Conservation (phyloP, 2,888 invertebrate species). For the Caradrina clavipalpis region DNA sequence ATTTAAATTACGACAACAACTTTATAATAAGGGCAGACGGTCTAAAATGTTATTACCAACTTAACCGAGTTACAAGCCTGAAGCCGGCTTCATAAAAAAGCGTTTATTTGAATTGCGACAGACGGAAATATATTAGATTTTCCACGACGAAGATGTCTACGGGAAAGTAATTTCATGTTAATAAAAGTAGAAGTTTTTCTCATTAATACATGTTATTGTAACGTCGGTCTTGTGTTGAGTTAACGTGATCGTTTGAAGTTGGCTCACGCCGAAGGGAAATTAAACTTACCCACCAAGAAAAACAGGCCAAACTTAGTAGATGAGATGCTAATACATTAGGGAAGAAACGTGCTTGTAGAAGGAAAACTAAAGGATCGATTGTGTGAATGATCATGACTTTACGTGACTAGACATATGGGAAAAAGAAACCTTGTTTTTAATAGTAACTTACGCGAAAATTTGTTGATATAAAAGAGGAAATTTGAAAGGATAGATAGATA, state of each 20-base stretch:
- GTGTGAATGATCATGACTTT: not conserved
- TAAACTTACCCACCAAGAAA: constrained; percentile 20
- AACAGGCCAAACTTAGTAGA: constrained; percentile 15
- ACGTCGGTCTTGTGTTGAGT: constrained; percentile 23
- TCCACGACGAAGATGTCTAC: constrained; percentile 55
- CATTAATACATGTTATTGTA: constrained; percentile 40
- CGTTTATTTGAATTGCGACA: constrained; percentile 69
- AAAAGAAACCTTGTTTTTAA: too few relatives aligned
- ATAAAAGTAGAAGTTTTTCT: constrained; percentile 49
- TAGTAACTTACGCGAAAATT: too few relatives aligned
- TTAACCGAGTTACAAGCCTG: constrained; percentile 60
- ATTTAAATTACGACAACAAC: constrained; percentile 48
- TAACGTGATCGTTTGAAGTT: constrained; percentile 23
- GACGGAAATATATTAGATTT: constrained; percentile 63
- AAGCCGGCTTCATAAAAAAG: constrained; percentile 58
- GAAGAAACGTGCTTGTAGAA: constrained; percentile 1
- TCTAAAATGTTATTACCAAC: constrained; percentile 61
- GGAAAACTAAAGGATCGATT: not conserved
- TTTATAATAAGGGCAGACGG: constrained; percentile 50
- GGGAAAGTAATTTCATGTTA: constrained; percentile 62
- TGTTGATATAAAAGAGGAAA: too few relatives aligned
- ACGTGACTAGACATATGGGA: too few relatives aligned
- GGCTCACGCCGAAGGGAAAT: constrained; percentile 27
- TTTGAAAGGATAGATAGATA: too few relatives aligned
- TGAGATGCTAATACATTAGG: constrained; percentile 18